Conservation (phyloP, 2,888 invertebrate species). For the Pachydiplax longipennis region DNA sequence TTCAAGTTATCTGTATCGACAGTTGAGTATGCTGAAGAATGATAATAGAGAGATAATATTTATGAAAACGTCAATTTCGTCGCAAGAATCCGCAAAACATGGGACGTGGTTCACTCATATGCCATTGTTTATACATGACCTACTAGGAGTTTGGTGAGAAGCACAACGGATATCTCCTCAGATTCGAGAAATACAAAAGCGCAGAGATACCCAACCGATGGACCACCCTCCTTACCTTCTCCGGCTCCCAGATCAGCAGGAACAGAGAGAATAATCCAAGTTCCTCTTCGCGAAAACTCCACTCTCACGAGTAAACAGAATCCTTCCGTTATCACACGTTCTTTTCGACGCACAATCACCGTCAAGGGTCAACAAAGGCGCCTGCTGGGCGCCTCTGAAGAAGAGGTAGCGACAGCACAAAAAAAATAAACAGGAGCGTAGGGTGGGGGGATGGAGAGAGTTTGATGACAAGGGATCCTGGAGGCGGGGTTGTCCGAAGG, state of each 20-base stretch:
- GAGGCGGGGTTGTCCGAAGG: not conserved
- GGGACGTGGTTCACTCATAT: no score
- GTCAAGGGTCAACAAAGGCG: not conserved
- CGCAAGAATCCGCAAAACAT: no score
- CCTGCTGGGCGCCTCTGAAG: not conserved
- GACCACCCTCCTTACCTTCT: not conserved
- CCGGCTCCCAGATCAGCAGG: not conserved
- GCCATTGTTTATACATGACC: no score
- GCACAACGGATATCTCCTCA: no score
- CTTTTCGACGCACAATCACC: not conserved
- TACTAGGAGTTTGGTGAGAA: no score
- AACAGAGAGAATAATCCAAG: not conserved
- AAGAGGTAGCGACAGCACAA: not conserved
- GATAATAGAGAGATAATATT: no score
- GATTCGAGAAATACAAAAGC: no score
- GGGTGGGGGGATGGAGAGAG: not conserved
- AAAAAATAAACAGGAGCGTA: not conserved
- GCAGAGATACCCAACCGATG: not conserved
- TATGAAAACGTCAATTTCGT: no score
- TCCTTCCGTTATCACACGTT: not conserved
- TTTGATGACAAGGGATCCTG: not conserved
- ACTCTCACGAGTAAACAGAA: not conserved
- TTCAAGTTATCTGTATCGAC: no score
- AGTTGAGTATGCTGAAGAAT: no score
- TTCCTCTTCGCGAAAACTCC: not conserved